Evolutionary conservation across 2,888 invertebrate genomes (phyloP).

Genomic region (Odiellus spinosus): DNA sequence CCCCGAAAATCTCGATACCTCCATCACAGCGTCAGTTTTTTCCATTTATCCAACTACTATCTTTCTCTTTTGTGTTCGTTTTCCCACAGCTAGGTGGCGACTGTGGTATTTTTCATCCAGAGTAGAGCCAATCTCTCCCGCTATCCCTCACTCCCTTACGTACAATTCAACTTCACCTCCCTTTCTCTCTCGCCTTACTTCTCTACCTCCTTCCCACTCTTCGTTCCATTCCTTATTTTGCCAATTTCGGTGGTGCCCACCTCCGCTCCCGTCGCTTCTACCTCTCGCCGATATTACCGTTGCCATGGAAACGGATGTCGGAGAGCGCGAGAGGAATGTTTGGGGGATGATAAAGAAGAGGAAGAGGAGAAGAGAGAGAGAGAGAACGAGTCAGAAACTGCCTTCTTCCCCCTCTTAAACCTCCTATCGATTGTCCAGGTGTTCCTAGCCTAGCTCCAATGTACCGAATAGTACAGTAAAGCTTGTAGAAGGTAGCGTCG

Average conservation of each 20-base stretch:
- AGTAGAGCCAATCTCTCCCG: neutral
- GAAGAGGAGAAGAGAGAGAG: neutral
- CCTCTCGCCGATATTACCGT: neutral
- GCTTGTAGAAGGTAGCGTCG: neutral
- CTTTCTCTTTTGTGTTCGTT: neutral
- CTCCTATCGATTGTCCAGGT: neutral
- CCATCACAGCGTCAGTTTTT: neutral
- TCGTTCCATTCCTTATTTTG: neutral
- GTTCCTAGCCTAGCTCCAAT: neutral
- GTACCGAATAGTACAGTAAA: too few species aligned
- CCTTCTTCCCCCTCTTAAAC: too few species aligned
- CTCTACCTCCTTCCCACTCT: neutral
- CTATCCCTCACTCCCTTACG: neutral
- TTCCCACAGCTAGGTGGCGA: neutral
- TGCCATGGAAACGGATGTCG: neutral
- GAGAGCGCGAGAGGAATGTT: neutral
- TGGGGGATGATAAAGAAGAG: neutral
- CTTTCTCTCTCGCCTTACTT: constrained; percentile 1
- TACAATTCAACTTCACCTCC: neutral
- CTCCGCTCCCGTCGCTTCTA: neutral
- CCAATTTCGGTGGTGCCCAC: neutral
- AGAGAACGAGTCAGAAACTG: too few species aligned
- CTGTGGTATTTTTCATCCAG: constrained; percentile 2
- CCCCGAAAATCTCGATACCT: neutral
- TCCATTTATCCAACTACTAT: neutral